Evolutionary conservation across 2,113 vertebrate genomes (phyloP), one percentile per base, ranked within the genome.

Genomic region (Hippocampus barbouri): DNA sequence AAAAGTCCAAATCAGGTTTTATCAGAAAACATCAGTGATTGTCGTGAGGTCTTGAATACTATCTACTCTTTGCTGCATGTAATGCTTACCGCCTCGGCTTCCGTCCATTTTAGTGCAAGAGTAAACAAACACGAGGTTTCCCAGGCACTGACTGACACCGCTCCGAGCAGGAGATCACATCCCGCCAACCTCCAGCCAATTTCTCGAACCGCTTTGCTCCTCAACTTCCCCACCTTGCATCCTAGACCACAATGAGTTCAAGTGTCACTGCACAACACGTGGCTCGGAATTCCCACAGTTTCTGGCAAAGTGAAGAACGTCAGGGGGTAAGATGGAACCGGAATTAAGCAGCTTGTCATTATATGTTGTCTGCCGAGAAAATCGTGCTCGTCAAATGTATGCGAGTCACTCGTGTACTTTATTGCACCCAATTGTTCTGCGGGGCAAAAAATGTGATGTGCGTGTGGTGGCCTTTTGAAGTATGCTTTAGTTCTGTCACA

Each of bases 101-200:
- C 85, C 79, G 85, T 66, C 63, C 51, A 85, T 85, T 86, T 85
- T 82, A 66, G 80, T 45, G 43, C 76, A 14, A 34, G 67, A 23
- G 83, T 85, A 88, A 91, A 91, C 84, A 85, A 75, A 76, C 76
- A 73, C 66, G 73, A 72, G 65, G 57, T 76, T 77, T 86, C 89
- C 88, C 82, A 77, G 72, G 72, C 77, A 15, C 70, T 15, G 49
- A 77, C 72, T 75, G 60, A 84, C 83, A 82, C 69, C 71, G 73
- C 70, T 64, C 76, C 71, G 72, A 74, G 69, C 45, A 57, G 60
- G 64, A 72, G 77, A 80, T 80, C 76, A 77, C 81, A 74, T 81
- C 79, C 82, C 4, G 34, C 57, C 25, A 2, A 14, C 27, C 61
- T 27, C 56, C 11, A 14, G 23, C 16, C 59, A 16, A 16, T 34